Percentiles rank a stretch among this genome's conserved stretches.
These are phyloP conservation scores for Aselliscus stoliczkanus DNA, from an alignment of 2,797 vertebrate species.

Conservation along the genomic window DNA sequence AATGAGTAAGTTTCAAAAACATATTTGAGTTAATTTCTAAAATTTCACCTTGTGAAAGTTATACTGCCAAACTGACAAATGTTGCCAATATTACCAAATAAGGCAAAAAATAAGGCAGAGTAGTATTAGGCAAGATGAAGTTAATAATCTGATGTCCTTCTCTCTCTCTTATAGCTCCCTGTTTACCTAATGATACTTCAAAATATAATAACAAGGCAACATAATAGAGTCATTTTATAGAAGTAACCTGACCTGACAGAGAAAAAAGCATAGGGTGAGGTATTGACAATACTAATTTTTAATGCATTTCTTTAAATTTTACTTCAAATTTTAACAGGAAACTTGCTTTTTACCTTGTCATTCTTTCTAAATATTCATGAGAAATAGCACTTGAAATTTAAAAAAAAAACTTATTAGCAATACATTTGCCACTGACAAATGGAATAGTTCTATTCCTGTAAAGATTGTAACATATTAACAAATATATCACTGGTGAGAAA, in stretches of 20 bases:
- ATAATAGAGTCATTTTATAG: background rate
- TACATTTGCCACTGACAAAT: background rate
- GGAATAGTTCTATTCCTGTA: background rate
- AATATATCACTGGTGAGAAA: background rate
- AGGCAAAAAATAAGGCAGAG: too few relatives aligned
- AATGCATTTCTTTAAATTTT: conserved; percentile 4
- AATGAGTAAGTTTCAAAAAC: conserved; percentile 52
- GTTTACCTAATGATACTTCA: background rate
- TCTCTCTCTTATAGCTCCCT: background rate
- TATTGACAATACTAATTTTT: background rate
- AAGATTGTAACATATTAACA: background rate
- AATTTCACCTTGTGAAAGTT: conserved; percentile 43
- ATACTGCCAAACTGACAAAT: background rate
- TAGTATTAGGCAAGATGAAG: background rate
- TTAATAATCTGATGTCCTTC: background rate
- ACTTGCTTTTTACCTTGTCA: background rate
- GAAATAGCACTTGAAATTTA: background rate
- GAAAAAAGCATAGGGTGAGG: conserved; percentile 3
- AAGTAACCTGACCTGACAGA: background rate
- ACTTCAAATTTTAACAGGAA: conserved; percentile 52
- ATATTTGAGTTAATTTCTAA: conserved; percentile 55
- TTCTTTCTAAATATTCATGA: background rate
- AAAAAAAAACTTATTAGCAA: background rate
- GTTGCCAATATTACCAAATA: background rate
- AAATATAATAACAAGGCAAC: background rate